Base-by-base conservation (phyloP, 2,797 vertebrate species). In the Cossypha niveicapilla region DNA sequence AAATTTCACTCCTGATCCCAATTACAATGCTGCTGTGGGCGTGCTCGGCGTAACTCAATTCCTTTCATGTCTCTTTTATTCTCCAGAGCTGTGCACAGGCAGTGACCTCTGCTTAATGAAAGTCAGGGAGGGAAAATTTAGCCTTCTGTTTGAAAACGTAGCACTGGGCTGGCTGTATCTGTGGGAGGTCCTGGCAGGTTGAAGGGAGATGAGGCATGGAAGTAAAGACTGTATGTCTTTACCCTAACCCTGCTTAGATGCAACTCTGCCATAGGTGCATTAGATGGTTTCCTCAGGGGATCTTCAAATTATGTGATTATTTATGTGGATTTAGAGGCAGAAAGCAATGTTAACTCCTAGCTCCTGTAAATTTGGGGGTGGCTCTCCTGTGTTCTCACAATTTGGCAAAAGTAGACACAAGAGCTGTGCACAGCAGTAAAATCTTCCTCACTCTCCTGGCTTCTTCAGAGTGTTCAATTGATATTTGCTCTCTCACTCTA, bases 41-140 rank as follows among this genome's bases (percentile, higher is more conserved):
- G 0, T 17, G 2, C 66, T 61, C 50, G 3, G 16, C n/a, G 65
- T 35, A 71, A 82, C 68, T 48, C 67, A 45, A 45, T 67, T 86
- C 60, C 48, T 88, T 83, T 95, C 28, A 77, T 65, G 73, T 85
- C 53, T 42, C 72, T 79, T 92, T 83, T 74, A 77, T 76, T 87
- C 68, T 83, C 74, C 45, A 68, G 89, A 76, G 84, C 81, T 74
- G 65, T 88, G 70, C 75, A 57, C 39, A 87, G 48, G 35, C 75
- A 76, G 78, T 77, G 53, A 85, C 84, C 65, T 93, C 68, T 24
- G 44, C 67, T 56, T 91, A 79, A 66, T 79, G 56, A 67, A 91
- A 92, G 66, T 88, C 78, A 85, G 53, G 71, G 85, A 87, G 48
- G 62, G 72, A 77, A 90, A 85, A 71, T 60, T 80, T 51, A 83